These are phyloP conservation scores for Augiades crinisus DNA, from an alignment of 2,888 invertebrate genomes.

Conservation along the genomic window DNA sequence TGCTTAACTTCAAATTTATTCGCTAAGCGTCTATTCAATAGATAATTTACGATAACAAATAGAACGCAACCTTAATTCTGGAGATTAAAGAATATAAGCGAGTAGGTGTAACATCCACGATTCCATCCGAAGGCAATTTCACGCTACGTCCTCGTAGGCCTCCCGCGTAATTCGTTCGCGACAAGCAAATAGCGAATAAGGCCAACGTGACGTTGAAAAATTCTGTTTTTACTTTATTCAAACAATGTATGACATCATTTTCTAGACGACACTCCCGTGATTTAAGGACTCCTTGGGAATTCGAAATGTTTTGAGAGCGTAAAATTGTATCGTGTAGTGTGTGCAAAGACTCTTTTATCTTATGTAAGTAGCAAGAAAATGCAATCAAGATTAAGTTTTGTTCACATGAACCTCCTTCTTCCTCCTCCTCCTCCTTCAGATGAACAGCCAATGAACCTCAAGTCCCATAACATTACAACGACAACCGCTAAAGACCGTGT, in stretches of 20 bases:
- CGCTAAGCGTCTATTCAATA: too few relatives aligned
- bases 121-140: slow-evolving; percentile 64
- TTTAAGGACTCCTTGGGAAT: slow-evolving; percentile 5
- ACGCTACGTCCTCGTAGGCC: slow-evolving; percentile 65
- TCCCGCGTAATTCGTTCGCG: slow-evolving; percentile 53
- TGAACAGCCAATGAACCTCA: too few relatives aligned
- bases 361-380: too few relatives aligned
- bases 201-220: slow-evolving; percentile 53
- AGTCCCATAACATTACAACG: too few relatives aligned
- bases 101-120: slow-evolving; percentile 33
- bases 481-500: too few relatives aligned
- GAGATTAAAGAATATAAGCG: slow-evolving; percentile 14
- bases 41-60: too few relatives aligned
- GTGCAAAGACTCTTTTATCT: too few relatives aligned
- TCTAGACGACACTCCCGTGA: slow-evolving; percentile 13
- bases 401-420: too few relatives aligned
- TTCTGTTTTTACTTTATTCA: slow-evolving; percentile 50
- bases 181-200: slow-evolving; percentile 44
- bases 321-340: too few relatives aligned
- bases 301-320: neutral
- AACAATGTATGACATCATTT: slow-evolving; percentile 45
- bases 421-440: too few relatives aligned
- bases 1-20: too few relatives aligned
- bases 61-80: neutral
- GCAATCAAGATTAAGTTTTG: too few relatives aligned